phyloP scores from a whole-genome alignment of 2,888 invertebrate species.

The Chloroclysta siterata region DNA sequence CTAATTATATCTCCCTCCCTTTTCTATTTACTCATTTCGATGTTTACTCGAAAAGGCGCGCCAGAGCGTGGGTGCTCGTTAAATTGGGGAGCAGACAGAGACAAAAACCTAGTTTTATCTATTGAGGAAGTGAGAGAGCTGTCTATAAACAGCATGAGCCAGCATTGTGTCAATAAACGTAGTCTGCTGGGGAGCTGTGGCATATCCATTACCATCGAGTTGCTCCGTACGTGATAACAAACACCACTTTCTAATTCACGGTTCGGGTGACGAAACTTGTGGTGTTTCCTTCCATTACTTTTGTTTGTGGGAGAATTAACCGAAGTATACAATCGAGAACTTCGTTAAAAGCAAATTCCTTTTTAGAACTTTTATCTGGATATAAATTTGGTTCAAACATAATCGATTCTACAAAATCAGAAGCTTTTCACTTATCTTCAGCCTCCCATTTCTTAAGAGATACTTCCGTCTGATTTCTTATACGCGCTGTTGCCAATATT shows the following conservation, averaged over 20 bases:
- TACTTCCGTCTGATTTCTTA: not conserved
- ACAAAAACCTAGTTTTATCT: conserved; percentile 65
- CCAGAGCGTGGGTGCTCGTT: conserved; percentile 77
- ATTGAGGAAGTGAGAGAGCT: conserved; percentile 65
- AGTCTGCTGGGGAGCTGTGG: conserved; percentile 64
- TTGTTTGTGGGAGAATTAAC: conserved; percentile 15
- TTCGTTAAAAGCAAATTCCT: conserved; percentile 8
- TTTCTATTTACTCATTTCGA: conserved; percentile 79
- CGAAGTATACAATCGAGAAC: conserved; percentile 8
- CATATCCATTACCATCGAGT: conserved; percentile 67
- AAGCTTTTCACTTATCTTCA: not conserved
- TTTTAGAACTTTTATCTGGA: conserved; percentile 4
- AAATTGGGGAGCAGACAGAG: conserved; percentile 79
- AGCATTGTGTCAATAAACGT: conserved; percentile 71
- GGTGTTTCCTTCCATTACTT: conserved; percentile 34
- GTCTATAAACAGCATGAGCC: conserved; percentile 51
- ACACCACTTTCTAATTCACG: conserved; percentile 71
- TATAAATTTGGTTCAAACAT: not conserved
- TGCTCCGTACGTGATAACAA: conserved; percentile 63
- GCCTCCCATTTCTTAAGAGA: not conserved
- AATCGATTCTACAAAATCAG: not conserved
- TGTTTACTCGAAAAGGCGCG: conserved; percentile 82
- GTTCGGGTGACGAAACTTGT: conserved; percentile 47
- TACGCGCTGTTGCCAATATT: not conserved
- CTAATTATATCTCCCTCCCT: conserved; percentile 82